A percentile compares a stretch with the other conserved stretches of the same genome.
These are phyloP conservation scores for Mactra quadrangularis DNA, from an alignment of 1,140 invertebrate genomes.

Conservation along the genomic window DNA sequence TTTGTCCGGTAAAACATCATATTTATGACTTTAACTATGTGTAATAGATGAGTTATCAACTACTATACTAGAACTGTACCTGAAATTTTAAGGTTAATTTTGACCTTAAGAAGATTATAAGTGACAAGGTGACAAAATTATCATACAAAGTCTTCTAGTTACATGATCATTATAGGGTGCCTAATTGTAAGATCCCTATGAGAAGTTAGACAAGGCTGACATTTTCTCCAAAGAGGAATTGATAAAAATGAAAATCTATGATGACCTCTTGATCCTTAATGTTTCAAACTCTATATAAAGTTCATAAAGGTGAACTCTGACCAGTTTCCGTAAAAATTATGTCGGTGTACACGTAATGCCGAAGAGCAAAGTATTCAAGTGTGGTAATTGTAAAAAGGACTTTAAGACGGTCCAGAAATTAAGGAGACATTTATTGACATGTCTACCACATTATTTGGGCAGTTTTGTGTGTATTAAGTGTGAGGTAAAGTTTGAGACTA, in stretches of 20 bases:
- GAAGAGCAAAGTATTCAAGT: background rate
- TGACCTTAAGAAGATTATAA: too few species aligned
- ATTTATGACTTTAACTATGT: background rate
- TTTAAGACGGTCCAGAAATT: constrained; percentile 14
- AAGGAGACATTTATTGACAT: background rate
- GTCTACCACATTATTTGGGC: constrained; percentile 7
- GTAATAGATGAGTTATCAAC: background rate
- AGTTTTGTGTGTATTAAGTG: too few species aligned
- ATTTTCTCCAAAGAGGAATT: background rate
- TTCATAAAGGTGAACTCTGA: too few species aligned
- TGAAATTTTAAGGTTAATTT: too few species aligned
- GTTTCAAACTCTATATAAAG: too few species aligned
- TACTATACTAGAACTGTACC: background rate
- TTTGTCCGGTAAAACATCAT: background rate
- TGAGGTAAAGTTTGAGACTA: too few species aligned
- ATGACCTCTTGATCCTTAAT: too few species aligned
- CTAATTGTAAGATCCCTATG: too few species aligned
- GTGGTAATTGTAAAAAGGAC: constrained; percentile 5
- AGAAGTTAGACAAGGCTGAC: background rate
- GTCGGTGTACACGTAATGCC: background rate
- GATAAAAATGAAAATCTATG: background rate
- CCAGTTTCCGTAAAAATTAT: too few species aligned
- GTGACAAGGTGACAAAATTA: too few species aligned
- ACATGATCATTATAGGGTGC: too few species aligned
- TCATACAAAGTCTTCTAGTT: too few species aligned